Percentiles rank a stretch among this genome's conserved stretches.
Conservation (phyloP, 2,888 invertebrate genomes). For the Caenorhabditis drosophilae region DNA sequence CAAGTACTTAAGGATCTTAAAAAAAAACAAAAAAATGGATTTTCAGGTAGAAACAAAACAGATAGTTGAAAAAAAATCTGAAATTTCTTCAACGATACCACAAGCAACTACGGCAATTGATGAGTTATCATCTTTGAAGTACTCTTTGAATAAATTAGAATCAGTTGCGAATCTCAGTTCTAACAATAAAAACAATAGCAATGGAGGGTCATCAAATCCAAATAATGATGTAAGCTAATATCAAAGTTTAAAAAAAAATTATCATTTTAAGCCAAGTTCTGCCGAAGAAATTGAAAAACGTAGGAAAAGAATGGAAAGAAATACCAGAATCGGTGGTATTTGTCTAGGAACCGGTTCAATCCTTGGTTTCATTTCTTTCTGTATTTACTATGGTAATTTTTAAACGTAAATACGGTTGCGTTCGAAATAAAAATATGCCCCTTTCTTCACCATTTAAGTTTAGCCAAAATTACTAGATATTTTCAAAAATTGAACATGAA, state of each 20-base stretch:
- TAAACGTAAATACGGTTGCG: no score
- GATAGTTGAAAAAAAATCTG: conserved; percentile 2
- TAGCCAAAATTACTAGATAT: no score
- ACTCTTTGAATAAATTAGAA: conserved; percentile 32
- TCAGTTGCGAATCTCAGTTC: conserved; percentile 8
- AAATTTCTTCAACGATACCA: conserved; percentile 10
- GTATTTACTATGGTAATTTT: conserved; percentile 61
- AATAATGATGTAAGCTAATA: no score
- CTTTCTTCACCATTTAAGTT: no score
- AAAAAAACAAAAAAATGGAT: neutral
- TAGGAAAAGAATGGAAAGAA: conserved; percentile 52
- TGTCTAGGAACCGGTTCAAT: conserved; percentile 44
- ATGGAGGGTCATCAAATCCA: no score
- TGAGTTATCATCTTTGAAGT: conserved; percentile 24
- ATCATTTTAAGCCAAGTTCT: no score
- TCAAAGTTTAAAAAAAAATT: no score
- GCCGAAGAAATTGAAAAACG: conserved; percentile 53
- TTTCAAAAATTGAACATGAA: no score
- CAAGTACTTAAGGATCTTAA: conserved; percentile 6
- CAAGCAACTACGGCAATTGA: conserved; percentile 19
- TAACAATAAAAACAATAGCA: no score
- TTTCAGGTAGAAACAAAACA: neutral
- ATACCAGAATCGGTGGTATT: conserved; percentile 50
- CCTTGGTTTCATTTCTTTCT: conserved; percentile 55
- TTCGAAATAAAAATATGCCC: no score